Evolutionary conservation across 2,797 vertebrate genomes (phyloP).

Genomic region (Adrianichthys oophorus): DNA sequence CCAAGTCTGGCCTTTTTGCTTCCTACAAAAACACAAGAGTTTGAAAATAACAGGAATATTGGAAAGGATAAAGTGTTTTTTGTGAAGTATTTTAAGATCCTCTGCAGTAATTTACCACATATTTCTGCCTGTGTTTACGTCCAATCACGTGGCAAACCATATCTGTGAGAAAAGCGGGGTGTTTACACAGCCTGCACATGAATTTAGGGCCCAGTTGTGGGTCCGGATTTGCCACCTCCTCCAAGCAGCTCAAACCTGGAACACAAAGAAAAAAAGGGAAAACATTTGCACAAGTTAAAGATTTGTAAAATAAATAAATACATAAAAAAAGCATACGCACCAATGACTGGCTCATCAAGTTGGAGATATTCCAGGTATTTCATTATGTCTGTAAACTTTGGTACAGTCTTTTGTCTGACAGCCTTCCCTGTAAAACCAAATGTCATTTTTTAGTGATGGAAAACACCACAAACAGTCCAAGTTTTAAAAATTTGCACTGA

Average conservation of each 20-base stretch:
- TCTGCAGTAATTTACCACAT: slow-evolving; percentile 68
- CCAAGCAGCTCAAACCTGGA: slow-evolving; percentile 71
- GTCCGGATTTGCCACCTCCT: slow-evolving; percentile 55
- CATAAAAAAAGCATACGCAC: slow-evolving; percentile 52
- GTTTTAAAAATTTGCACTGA: no score
- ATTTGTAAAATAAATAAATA: background rate
- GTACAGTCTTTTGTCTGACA: slow-evolving; percentile 40
- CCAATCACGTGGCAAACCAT: slow-evolving; percentile 78
- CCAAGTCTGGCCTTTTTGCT: slow-evolving; percentile 72
- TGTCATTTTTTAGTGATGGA: background rate
- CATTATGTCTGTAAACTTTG: slow-evolving; percentile 70
- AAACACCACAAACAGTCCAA: background rate
- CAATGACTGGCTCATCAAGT: slow-evolving; percentile 81
- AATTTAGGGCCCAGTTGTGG: slow-evolving; percentile 54
- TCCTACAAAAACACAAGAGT: slow-evolving; percentile 57
- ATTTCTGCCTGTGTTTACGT: slow-evolving; percentile 81
- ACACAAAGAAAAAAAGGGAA: background rate
- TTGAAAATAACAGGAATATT: background rate
- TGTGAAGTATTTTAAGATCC: background rate
- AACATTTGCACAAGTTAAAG: background rate
- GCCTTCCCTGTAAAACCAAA: slow-evolving; percentile 58
- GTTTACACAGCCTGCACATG: slow-evolving; percentile 68
- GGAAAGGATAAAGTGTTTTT: background rate
- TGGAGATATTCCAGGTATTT: slow-evolving; percentile 78
- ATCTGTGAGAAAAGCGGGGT: slow-evolving; percentile 55